These are phyloP conservation scores for Elymnias hypermnestra DNA, from an alignment of 1,140 invertebrate genomes.

Conservation along the genomic window DNA sequence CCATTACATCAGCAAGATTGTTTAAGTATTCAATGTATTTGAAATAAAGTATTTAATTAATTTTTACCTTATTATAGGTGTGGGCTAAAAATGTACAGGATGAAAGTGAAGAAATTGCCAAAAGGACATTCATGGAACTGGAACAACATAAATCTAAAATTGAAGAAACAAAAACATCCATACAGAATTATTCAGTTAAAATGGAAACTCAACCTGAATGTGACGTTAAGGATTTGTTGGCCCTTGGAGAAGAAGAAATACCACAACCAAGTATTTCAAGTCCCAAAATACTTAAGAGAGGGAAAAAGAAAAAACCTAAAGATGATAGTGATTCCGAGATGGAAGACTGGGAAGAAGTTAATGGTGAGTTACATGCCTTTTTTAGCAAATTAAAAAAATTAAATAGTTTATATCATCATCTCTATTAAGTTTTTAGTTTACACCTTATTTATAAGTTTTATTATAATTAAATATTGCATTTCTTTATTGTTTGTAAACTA, in stretches of 20 bases:
- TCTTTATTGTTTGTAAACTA: too few relatives aligned
- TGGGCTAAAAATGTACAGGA: conserved; percentile 49
- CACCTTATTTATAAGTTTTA: too few relatives aligned
- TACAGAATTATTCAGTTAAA: conserved; percentile 68
- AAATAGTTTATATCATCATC: too few relatives aligned
- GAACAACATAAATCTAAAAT: conserved; percentile 70
- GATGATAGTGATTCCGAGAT: conserved; percentile 77
- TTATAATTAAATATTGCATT: too few relatives aligned
- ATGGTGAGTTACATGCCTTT: conserved; percentile 67
- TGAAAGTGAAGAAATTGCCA: conserved; percentile 59
- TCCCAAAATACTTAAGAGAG: conserved; percentile 26
- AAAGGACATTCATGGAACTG: conserved; percentile 68
- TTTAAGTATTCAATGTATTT: too few relatives aligned
- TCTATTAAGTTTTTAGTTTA: too few relatives aligned
- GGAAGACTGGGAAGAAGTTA: conserved; percentile 81
- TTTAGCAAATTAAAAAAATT: too few relatives aligned
- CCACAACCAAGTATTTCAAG: conserved; percentile 24
- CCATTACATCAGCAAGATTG: too few relatives aligned
- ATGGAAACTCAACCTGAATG: conserved; percentile 38
- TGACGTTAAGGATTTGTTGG: conserved; percentile 73
- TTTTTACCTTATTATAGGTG: conserved; percentile 42
- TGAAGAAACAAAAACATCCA: conserved; percentile 72
- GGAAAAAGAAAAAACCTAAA: conserved; percentile 31
- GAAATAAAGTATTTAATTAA: too few relatives aligned
- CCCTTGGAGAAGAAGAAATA: conserved; percentile 71